Conservation (phyloP, 1,140 invertebrate species). For the Zaprionus ghesquierei region DNA sequence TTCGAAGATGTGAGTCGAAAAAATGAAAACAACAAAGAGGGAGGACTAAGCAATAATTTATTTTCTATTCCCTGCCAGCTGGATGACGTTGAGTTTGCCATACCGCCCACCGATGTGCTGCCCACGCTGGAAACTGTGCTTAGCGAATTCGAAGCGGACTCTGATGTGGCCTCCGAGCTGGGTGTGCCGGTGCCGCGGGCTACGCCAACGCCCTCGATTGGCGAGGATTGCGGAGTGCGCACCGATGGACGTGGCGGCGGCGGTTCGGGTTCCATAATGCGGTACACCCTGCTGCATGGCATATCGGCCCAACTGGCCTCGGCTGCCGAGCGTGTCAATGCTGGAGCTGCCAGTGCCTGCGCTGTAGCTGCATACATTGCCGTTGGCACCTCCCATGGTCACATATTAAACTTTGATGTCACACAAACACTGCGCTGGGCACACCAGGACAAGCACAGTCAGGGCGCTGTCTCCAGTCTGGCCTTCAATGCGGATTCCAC, state of each 20-base stretch:
- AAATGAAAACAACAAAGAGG: slow-evolving; percentile 3
- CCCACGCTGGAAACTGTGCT: slow-evolving; percentile 94
- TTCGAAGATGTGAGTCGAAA: slow-evolving; percentile 86
- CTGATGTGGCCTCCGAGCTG: slow-evolving; percentile 84
- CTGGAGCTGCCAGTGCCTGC: slow-evolving; percentile 92
- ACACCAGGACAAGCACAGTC: slow-evolving; percentile 88
- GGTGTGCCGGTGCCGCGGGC: slow-evolving; percentile 81
- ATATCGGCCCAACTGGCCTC: slow-evolving; percentile 93
- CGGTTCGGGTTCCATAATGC: slow-evolving; percentile 88
- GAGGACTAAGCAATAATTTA: background rate
- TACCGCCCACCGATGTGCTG: slow-evolving; percentile 89
- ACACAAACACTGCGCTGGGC: slow-evolving; percentile 94
- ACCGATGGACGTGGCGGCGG: slow-evolving; percentile 60
- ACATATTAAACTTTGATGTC: slow-evolving; percentile 94
- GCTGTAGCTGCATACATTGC: slow-evolving; percentile 91
- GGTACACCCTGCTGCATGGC: slow-evolving; percentile 91
- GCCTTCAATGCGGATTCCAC: slow-evolving; percentile 94
- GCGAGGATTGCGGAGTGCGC: slow-evolving; percentile 62
- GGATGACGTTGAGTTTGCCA: slow-evolving; percentile 92
- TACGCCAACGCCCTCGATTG: slow-evolving; percentile 83
- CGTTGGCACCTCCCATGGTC: slow-evolving; percentile 96
- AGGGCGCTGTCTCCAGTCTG: slow-evolving; percentile 92
- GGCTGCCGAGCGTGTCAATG: slow-evolving; percentile 92
- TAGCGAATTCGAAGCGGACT: slow-evolving; percentile 88
- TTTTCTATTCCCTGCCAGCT: slow-evolving; percentile 83